Evolutionary conservation across 2,797 vertebrate species (phyloP).

Genomic region (Pipistrellus kuhlii): DNA sequence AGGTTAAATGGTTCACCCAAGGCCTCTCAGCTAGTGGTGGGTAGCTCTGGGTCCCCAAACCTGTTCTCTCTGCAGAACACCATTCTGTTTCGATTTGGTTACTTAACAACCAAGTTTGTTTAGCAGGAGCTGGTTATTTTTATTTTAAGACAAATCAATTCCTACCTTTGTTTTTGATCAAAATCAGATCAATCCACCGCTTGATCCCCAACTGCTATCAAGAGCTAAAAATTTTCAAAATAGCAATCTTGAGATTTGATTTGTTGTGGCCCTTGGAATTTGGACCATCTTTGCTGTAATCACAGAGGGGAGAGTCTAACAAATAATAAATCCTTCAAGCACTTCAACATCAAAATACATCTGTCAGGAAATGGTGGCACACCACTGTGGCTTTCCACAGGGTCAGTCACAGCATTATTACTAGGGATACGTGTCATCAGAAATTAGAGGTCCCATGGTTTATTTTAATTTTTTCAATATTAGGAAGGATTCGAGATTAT

Average conservation of each 20-base stretch:
- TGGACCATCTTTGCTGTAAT: background rate
- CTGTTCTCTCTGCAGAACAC: background rate
- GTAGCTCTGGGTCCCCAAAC: background rate
- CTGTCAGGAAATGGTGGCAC: background rate
- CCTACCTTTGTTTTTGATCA: background rate
- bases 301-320: no score
- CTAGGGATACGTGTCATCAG: background rate
- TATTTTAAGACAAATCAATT: conserved; percentile 31
- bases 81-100: background rate
- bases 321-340: background rate
- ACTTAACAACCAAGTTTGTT: background rate
- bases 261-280: background rate
- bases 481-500: background rate
- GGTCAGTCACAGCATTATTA: background rate
- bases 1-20: background rate
- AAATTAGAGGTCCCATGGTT: background rate
- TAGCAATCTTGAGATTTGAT: background rate
- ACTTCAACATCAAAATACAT: background rate
- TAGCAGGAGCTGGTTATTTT: background rate
- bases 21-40: background rate
- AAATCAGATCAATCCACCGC: background rate
- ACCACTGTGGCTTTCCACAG: background rate
- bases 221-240: background rate
- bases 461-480: background rate
- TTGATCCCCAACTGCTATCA: conserved; percentile 4